phyloP scores from a whole-genome alignment of 2,888 invertebrate genomes.

The Augiades crinisus region DNA sequence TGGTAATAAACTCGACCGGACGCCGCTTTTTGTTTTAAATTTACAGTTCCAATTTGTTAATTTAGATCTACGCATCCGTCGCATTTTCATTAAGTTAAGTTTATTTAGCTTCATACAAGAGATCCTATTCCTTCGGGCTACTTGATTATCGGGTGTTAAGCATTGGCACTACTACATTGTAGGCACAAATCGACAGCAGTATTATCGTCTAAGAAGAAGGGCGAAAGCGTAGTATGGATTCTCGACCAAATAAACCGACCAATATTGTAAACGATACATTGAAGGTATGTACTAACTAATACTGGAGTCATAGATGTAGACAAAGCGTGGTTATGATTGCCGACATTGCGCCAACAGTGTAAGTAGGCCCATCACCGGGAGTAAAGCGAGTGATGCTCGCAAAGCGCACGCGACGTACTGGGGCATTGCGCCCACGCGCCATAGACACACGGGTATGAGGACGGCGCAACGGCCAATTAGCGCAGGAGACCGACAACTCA shows the following conservation, averaged over 20 bases:
- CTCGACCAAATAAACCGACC: conserved; percentile 14
- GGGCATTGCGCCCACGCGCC: conserved; percentile 55
- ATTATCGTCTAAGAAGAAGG: conserved; percentile 25
- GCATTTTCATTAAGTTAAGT: conserved; percentile 45
- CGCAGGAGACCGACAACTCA: conserved; percentile 56
- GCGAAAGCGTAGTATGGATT: conserved; percentile 30
- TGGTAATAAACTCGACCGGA: conserved; percentile 54
- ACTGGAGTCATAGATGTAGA: conserved; percentile 7
- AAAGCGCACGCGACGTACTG: conserved; percentile 62
- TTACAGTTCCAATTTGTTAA: conserved; percentile 18
- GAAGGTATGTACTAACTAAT: conserved; percentile 2
- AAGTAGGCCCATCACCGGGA: conserved; percentile 57
- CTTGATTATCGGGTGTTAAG: conserved; percentile 46
- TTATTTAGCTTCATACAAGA: conserved; percentile 19
- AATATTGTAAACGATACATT: neutral
- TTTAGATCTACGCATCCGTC: conserved; percentile 70
- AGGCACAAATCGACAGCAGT: conserved; percentile 44
- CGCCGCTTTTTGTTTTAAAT: conserved; percentile 56
- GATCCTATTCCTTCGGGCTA: conserved; percentile 34
- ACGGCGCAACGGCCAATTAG: conserved; percentile 34
- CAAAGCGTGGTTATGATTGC: conserved; percentile 27
- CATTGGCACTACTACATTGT: conserved; percentile 58
- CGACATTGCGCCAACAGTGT: conserved; percentile 60
- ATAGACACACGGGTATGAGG: conserved; percentile 53
- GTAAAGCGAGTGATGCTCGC: conserved; percentile 76